phyloP scores from a whole-genome alignment of 2,113 vertebrate genomes.

The Scytalopus superciliaris region DNA sequence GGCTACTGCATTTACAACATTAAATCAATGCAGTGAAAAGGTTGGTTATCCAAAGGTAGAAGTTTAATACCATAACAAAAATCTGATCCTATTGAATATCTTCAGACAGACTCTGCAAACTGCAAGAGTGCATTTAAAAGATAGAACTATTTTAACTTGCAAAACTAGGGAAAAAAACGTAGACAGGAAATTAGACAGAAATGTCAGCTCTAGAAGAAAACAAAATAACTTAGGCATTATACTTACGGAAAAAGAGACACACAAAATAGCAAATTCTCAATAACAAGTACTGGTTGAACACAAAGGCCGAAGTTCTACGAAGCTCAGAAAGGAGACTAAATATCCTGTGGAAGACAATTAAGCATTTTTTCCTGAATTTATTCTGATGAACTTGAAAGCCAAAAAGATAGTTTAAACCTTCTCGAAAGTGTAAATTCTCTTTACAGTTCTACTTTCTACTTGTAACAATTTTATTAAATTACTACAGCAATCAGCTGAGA shows the following conservation, averaged over 20 bases:
- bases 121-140: background rate
- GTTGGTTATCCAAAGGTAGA: background rate
- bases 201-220: background rate
- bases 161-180: background rate
- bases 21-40: background rate
- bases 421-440: background rate
- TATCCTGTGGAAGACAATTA: background rate
- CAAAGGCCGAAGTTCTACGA: accelerated
- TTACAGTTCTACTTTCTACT: background rate
- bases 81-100: background rate
- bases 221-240: background rate
- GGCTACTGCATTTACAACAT: background rate
- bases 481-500: conserved; percentile 61
- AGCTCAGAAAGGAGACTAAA: background rate
- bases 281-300: background rate
- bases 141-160: background rate
- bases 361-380: background rate
- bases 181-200: background rate
- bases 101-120: background rate
- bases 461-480: conserved; percentile 64
- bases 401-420: background rate
- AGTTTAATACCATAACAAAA: background rate
- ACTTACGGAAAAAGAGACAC: background rate
- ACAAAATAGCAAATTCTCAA: background rate
- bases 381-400: background rate